Percentiles rank a stretch among this genome's conserved stretches.
phyloP scores from a whole-genome alignment of 2,113 vertebrate species.

The Garra rufa region DNA sequence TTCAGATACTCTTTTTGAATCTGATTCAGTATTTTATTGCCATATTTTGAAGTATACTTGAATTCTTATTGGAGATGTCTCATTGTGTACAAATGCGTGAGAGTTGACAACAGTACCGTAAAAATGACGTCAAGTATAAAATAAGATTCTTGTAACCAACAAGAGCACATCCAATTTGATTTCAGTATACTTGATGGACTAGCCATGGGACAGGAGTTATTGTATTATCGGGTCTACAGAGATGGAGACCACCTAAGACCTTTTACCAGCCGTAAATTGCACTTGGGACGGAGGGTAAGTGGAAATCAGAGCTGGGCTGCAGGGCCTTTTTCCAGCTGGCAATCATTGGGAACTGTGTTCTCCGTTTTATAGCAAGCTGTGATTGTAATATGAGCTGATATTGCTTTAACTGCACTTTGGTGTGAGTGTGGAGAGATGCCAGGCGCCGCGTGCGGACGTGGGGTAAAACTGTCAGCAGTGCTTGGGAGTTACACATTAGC shows the following conservation, averaged over 20 bases:
- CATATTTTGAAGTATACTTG: not conserved
- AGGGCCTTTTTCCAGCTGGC: slow-evolving; percentile 59
- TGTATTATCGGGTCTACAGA: slow-evolving; percentile 42
- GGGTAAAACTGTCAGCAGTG: slow-evolving; percentile 78
- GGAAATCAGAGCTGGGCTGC: slow-evolving; percentile 36
- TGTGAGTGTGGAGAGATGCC: slow-evolving; percentile 69
- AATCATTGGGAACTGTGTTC: slow-evolving; percentile 68
- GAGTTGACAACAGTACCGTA: not conserved
- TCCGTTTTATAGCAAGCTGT: slow-evolving; percentile 73
- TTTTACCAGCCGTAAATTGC: slow-evolving; percentile 39
- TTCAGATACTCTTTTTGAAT: not conserved
- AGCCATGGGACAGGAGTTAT: slow-evolving; percentile 27
- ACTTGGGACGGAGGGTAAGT: slow-evolving; percentile 33
- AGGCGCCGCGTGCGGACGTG: slow-evolving; percentile 70
- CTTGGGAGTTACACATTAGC: slow-evolving; percentile 61
- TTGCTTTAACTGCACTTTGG: slow-evolving; percentile 78
- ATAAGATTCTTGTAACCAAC: slow-evolving; percentile 20
- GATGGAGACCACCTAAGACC: slow-evolving; percentile 14
- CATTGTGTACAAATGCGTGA: not conserved
- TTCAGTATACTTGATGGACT: slow-evolving; percentile 23
- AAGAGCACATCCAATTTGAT: not conserved
- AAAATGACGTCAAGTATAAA: not conserved
- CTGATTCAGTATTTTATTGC: not conserved
- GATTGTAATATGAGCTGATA: slow-evolving; percentile 66
- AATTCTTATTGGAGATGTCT: not conserved